These are phyloP conservation scores for Erebia aethiops DNA, from an alignment of 2,888 invertebrate species.

Conservation along the genomic window DNA sequence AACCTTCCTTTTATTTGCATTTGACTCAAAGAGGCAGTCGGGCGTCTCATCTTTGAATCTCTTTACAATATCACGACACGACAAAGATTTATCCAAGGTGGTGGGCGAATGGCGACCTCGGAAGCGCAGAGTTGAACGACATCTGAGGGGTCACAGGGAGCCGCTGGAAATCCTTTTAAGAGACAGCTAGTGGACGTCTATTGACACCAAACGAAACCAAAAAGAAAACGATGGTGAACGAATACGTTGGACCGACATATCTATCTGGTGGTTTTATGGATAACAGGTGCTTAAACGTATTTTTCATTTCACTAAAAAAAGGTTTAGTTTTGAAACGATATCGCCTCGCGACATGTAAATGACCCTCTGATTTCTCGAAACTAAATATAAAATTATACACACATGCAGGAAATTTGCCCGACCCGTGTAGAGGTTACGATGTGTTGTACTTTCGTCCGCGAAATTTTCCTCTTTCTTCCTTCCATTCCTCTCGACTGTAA, in stretches of 20 bases:
- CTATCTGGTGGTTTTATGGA: too few relatives aligned
- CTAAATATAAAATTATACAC: constrained; percentile 42
- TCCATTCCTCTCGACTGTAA: constrained; percentile 19
- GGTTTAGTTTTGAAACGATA: background rate
- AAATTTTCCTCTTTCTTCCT: too few relatives aligned
- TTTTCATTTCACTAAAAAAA: background rate
- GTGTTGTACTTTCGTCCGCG: constrained; percentile 28
- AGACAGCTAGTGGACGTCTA: too few relatives aligned
- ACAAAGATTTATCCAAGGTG: constrained; percentile 8
- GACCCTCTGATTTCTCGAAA: constrained; percentile 28
- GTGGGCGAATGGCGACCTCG: too few relatives aligned
- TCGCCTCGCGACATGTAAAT: constrained; percentile 29
- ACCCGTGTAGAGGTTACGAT: constrained; percentile 22
- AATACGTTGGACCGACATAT: too few relatives aligned
- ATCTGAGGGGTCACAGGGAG: too few relatives aligned
- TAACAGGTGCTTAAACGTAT: too few relatives aligned
- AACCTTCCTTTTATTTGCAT: constrained; percentile 53
- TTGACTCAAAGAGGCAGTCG: constrained; percentile 48
- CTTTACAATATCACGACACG: constrained; percentile 35
- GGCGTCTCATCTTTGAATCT: constrained; percentile 41
- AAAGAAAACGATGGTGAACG: too few relatives aligned
- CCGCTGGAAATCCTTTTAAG: too few relatives aligned
- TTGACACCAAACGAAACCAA: too few relatives aligned
- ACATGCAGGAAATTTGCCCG: constrained; percentile 23
- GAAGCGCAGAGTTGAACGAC: too few relatives aligned